Evolutionary conservation across 2,888 invertebrate genomes (phyloP).

Genomic region (Drosophila pseudotakahashii): DNA sequence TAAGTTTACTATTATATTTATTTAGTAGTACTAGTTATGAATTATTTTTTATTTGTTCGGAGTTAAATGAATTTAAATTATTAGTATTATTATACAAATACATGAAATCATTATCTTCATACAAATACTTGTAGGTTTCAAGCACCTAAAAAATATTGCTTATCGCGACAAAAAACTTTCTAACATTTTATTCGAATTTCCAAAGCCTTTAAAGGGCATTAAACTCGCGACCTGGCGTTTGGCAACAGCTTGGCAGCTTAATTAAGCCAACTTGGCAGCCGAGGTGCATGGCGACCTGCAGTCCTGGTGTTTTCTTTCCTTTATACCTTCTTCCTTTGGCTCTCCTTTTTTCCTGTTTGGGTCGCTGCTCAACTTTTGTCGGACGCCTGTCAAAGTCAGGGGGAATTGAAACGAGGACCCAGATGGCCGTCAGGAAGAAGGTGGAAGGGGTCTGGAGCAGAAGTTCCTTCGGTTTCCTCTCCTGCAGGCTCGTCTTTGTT

Average conservation of each 20-base stretch:
- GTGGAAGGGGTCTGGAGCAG: constrained; percentile 7
- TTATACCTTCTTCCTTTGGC: constrained; percentile 2
- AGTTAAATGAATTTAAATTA: no score
- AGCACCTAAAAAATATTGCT: no score
- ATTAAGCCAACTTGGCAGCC: constrained; percentile 35
- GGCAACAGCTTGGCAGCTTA: constrained; percentile 29
- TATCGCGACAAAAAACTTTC: no score
- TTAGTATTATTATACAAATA: no score
- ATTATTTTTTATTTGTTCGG: no score
- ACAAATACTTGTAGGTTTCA: no score
- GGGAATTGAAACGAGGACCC: constrained; percentile 42
- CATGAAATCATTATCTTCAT: no score
- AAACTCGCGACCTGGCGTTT: constrained; percentile 1
- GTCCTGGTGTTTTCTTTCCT: constrained; percentile 23
- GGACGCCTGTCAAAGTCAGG: constrained; percentile 44
- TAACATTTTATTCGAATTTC: no score
- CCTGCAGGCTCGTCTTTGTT: constrained; percentile 20
- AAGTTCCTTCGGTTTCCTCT: constrained; percentile 21
- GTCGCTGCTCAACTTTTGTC: constrained; percentile 34
- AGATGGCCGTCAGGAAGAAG: constrained; percentile 32
- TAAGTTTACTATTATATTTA: no score
- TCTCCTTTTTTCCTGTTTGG: constrained; percentile 22
- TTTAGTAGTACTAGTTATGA: no score
- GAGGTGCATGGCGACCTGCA: constrained; percentile 37
- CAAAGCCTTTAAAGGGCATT: constrained; percentile 18